Conservation (phyloP, 2,113 vertebrate genomes). For the Apistogramma diplotaenia region DNA sequence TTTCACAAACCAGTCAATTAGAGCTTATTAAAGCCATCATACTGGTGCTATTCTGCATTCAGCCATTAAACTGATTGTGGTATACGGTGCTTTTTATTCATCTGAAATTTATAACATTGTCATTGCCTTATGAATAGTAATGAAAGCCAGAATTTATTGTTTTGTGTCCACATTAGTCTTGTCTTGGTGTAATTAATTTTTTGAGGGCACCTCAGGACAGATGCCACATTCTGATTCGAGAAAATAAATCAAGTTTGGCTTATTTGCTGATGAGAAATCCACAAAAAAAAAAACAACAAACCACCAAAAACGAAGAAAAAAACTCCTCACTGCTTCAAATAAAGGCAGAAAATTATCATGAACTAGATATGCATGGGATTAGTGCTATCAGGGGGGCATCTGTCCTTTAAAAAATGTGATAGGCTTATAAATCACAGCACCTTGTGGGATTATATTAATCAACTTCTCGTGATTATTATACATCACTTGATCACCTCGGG, state of each 20-base stretch:
- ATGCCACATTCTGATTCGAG: background rate
- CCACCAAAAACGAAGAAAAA: background rate
- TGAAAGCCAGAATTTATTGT: background rate
- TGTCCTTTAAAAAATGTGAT: conserved; percentile 2
- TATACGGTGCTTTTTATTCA: background rate
- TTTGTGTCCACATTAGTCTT: background rate
- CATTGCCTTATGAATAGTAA: background rate
- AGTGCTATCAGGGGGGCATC: conserved; percentile 5
- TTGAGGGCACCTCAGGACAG: background rate
- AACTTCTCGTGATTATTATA: conserved; percentile 23
- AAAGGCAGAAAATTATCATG: conserved; percentile 8
- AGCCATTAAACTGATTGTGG: conserved; percentile 13
- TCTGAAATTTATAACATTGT: background rate
- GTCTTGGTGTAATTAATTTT: background rate
- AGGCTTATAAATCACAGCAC: conserved; percentile 20
- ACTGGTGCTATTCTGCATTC: conserved; percentile 15
- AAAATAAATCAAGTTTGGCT: background rate
- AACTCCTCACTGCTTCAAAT: background rate
- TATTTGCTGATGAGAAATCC: background rate
- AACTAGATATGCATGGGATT: conserved; percentile 32
- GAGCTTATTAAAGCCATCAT: conserved; percentile 45
- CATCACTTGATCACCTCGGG: conserved; percentile 31
- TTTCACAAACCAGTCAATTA: conserved; percentile 69
- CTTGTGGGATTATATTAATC: conserved; percentile 17
- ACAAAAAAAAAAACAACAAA: background rate